Evolutionary conservation across 2,888 invertebrate species (phyloP).

Genomic region (Drosophila testacea): DNA sequence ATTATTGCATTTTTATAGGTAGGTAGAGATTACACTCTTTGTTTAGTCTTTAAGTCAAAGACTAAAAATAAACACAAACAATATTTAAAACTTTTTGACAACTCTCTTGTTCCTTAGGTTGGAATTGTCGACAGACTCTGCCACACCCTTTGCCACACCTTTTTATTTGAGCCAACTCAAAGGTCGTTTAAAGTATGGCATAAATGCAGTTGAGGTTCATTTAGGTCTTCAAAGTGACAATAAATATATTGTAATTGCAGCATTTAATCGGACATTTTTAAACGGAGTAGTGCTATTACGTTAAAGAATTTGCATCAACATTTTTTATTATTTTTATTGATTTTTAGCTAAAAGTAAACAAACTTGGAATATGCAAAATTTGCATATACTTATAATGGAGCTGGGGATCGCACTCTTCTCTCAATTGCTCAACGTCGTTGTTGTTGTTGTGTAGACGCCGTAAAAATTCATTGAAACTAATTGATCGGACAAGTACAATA

Average conservation of each 20-base stretch:
- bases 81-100: background rate
- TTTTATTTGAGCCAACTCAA: conserved; percentile 3
- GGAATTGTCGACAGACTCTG: conserved; percentile 11
- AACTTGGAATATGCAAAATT: conserved; percentile 43
- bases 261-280: background rate
- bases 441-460: conserved; percentile 21
- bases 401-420: conserved; percentile 24
- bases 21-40: background rate
- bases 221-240: background rate
- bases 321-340: conserved; percentile 1
- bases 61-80: conserved; percentile 23
- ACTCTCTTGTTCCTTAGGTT: background rate
- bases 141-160: conserved; percentile 32
- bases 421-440: conserved; percentile 38
- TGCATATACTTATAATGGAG: conserved; percentile 16
- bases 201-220: conserved; percentile 8
- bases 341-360: conserved; percentile 17
- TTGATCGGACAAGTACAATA: conserved; percentile 64
- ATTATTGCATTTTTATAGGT: background rate
- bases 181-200: conserved; percentile 9
- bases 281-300: background rate
- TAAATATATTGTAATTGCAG: conserved; percentile 1
- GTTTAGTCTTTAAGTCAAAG: conserved; percentile 5
- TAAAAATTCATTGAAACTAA: conserved; percentile 71
- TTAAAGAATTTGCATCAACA: background rate